Evolutionary conservation across 1,140 invertebrate genomes (phyloP), one percentile per base, ranked within the genome.

Genomic region (Drosophila athabasca): DNA sequence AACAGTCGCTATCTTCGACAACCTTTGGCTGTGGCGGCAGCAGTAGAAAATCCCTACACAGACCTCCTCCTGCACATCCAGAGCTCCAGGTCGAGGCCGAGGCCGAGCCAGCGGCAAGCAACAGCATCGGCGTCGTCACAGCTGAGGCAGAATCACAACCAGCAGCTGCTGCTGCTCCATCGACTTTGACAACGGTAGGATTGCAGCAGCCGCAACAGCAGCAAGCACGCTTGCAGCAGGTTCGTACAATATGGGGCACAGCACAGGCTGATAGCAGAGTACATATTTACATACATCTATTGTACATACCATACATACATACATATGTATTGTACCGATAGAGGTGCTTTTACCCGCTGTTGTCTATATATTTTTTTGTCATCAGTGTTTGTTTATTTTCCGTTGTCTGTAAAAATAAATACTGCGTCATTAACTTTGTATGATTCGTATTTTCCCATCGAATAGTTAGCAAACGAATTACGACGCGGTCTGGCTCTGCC

Each of bases 161-260:
- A 62, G 35, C n/a, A 62, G 35, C 24, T 17, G 22, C 29, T 55
- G 13, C 50, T 48, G 17, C 62, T 19, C 29, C 51, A 35, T 8
- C 51, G 26, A n/a, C 53, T 31, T 31, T 31, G 57, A 7, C 41
- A 66, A 7, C 29, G 7, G 35, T 39, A 39, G 35, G 35, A 39
- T 39, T 39, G 44, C 64, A 57, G 26, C 44, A 50, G 66, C 46
- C 70, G 45, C 66, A 29, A 39, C 50, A 71, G 52, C 66, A 22
- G 39, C 50, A 46, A 17, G 41, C 44, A 52, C 62, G 22, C 15
- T 24, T 31, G 6, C 69, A 61, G 57, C 69, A 72, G 69, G 69
- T 72, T 75, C 52, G 11, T 22, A 74, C 48, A 53, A 66, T 59
- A 50, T 75, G 39, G 53, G 71, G 48, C 61, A 59, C 11, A 19